phyloP scores from a whole-genome alignment of 2,113 vertebrate genomes.

The Microcebus jonahi region DNA sequence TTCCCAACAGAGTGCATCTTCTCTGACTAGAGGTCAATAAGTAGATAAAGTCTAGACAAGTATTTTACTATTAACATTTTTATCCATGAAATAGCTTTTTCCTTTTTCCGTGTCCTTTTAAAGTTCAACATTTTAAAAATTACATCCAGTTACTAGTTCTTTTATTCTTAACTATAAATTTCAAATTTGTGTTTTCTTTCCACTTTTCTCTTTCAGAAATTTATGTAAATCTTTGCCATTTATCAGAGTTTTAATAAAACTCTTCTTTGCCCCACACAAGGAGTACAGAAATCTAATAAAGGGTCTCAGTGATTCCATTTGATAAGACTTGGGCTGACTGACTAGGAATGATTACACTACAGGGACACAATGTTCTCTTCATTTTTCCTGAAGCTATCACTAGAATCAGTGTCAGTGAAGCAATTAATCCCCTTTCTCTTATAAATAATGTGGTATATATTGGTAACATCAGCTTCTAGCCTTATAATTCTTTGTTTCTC shows the following conservation, averaged over 20 bases:
- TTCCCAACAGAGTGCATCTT: not conserved
- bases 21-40: not conserved
- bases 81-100: not conserved
- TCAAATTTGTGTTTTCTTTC: not conserved
- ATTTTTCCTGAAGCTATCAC: constrained; percentile 8
- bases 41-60: not conserved
- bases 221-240: not conserved
- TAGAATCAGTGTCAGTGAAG: not conserved
- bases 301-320: not conserved
- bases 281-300: not conserved
- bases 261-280: not conserved
- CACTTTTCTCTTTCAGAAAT: not conserved
- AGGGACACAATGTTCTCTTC: not conserved
- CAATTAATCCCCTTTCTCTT: not conserved
- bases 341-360: not conserved
- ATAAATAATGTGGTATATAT: not conserved
- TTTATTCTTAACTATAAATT: not conserved
- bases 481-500: not conserved
- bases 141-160: not conserved
- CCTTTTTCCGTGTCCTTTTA: not conserved
- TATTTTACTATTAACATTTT: not conserved
- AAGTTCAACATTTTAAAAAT: not conserved
- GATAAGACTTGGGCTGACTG: not conserved
- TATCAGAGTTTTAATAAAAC: not conserved
- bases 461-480: not conserved